Base-by-base conservation (phyloP, 2,113 vertebrate species). In the Panurus biarmicus region DNA sequence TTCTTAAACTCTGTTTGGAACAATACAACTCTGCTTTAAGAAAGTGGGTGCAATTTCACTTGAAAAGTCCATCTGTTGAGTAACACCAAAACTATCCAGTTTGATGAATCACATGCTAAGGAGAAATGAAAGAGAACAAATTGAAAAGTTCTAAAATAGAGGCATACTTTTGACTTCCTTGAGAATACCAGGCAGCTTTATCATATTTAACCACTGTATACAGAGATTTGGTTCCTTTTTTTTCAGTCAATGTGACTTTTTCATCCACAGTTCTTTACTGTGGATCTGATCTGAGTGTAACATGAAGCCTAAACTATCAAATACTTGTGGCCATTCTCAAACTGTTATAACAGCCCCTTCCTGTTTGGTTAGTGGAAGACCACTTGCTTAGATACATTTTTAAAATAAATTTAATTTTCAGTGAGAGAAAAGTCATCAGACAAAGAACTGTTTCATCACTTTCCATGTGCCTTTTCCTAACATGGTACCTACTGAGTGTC, bases 81-180 rank as follows among this genome's bases (percentile, higher is more conserved):
- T 35, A 93, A 83, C 42, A 82, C 10, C 45, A 88, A 69, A 57
- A n/a, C 33, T 31, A 19, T 4, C 5, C 3, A 4, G 14, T 80
- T 47, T 61, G 70, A 86, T 84, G 48, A 96, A 85, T 85, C 94
- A 94, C 38, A 90, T 74, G 56, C 31, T 62, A 40, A 96, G 84
- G 72, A 96, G 96, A 96, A 78, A 93, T 69, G 93, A 97, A 96
- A 95, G 48, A 77, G 57, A 61, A 26, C 13, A 87, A 67, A 93
- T 11, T 47, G 36, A 54, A 89, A 82, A 87, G 14, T 36, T 70
- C 51, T 77, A 58, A 91, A 96, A 87, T 14, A 85, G 22, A 20
- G 29, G 75, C 51, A 80, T 71, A 45, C 51, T n/a, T n/a, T n/a
- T 29, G 40, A 65, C 38, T 66, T 83, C 48, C 66, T 50, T 74